These are phyloP conservation scores for Oscheius sp. DNA, from an alignment of 2,888 invertebrate genomes.

Conservation along the genomic window DNA sequence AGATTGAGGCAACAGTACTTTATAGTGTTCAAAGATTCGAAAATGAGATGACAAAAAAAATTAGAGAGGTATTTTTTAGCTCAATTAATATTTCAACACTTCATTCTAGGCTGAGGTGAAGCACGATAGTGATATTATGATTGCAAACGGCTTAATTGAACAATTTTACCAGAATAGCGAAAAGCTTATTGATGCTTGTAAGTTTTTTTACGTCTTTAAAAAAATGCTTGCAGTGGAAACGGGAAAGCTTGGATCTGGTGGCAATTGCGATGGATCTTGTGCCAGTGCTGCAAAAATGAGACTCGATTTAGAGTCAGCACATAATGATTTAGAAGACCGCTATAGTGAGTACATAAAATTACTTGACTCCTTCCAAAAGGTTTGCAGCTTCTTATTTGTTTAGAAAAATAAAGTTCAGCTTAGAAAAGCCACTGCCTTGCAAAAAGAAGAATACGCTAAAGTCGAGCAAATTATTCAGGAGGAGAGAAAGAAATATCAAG, in stretches of 20 bases:
- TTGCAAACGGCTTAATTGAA: neutral
- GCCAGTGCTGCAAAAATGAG: neutral
- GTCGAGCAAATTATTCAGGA: neutral
- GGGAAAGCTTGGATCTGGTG: neutral
- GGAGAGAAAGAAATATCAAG: neutral
- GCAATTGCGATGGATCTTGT: neutral
- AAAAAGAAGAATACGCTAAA: constrained; percentile 16
- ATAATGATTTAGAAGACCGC: neutral
- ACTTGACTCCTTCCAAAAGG: constrained; percentile 2
- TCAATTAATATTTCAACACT: neutral
- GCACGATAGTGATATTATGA: constrained; percentile 3
- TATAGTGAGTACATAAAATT: constrained; percentile 21
- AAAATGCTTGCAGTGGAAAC: constrained; percentile 5
- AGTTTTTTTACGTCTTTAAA: neutral
- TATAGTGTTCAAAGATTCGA: constrained; percentile 5
- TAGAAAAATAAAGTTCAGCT: neutral
- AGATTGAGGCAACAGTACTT: neutral
- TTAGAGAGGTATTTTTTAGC: neutral
- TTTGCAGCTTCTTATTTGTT: neutral
- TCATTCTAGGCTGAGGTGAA: constrained; percentile 6
- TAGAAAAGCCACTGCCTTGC: neutral
- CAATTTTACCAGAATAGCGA: neutral
- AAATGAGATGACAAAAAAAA: constrained; percentile 12
- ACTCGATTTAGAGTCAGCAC: neutral
- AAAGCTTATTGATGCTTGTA: neutral